Evolutionary conservation across 2,888 invertebrate genomes (phyloP).

Genomic region (Phytoseiulus persimilis): DNA sequence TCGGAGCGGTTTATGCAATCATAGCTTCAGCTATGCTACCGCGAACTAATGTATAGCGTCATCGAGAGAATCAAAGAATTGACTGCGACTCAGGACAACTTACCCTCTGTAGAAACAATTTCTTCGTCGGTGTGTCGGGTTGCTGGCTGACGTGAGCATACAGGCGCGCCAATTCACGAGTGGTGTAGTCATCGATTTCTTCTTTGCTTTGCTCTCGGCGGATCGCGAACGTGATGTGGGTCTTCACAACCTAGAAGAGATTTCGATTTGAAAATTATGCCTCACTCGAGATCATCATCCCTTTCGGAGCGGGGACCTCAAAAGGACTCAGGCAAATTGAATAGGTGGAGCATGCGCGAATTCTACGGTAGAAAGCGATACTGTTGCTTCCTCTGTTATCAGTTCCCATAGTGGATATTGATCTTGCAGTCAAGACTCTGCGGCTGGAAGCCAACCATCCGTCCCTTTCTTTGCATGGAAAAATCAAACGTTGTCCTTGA

Average conservation of each 20-base stretch:
- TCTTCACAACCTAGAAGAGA: conserved; percentile 15
- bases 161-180: conserved; percentile 16
- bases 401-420: background rate
- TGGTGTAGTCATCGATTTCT: conserved; percentile 33
- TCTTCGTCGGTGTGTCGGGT: conserved; percentile 30
- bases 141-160: conserved; percentile 33
- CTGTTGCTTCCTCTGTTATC: background rate
- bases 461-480: background rate
- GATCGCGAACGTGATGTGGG: conserved; percentile 16
- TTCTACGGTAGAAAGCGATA: background rate
- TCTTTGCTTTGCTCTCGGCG: conserved; percentile 37
- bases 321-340: background rate
- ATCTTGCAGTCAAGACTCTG: background rate
- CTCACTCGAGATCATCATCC: background rate
- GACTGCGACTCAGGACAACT: background rate
- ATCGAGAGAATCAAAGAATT: too few relatives aligned
- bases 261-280: background rate
- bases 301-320: too few relatives aligned
- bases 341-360: background rate
- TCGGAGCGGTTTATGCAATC: too few relatives aligned
- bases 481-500: background rate
- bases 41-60: too few relatives aligned
- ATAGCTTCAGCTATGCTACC: too few relatives aligned
- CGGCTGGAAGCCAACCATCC: background rate
- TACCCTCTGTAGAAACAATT: conserved; percentile 30